Base-by-base conservation (phyloP, 2,888 invertebrate species). In the Drosophila atripex region DNA sequence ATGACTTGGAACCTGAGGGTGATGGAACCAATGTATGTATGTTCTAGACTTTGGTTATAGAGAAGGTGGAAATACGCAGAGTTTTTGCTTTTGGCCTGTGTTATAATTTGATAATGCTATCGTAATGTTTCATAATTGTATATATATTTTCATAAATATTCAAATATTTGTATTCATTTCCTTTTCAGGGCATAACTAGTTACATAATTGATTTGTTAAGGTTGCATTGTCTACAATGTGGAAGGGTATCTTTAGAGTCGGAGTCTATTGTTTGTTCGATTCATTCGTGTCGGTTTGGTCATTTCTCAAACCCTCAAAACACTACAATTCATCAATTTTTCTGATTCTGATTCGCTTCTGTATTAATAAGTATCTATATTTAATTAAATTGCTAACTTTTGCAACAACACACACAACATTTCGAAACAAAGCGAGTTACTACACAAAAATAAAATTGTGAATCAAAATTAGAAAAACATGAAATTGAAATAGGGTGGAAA, bases 331-430 rank as follows among this genome's bases (percentile, higher is more conserved):
- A 4, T 25, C 45, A 21, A 46, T 28, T 70, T 50, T 64, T 11
- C 43, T 30, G 52, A 45, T 63, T 45, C 32, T 35, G 32, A 5
- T 6, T 23, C 21, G 21, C 21, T 4, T 45, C 30, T 45, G 30
- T 50, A 16, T 41, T 16, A 43, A 25, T 28, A 43, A 16, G 35
- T 47, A 35, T 21, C 18, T 56, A 28, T 69, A 38, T 47, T 66
- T 25, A 46, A 18, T 64, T 57, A 59, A 58, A 58, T 77, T 66
- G 75, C 80, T 77, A 77, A 71, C 71, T 60, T 57, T 71, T 65
- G 54, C 66, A 54, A 77, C 80, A 75, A 80, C 80, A 73, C 63
- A 70, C 65, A 70, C 80, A 78, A 78, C 82, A 80, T 59, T 49
- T 59, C 75, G n/a, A 18, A 61, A 46, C 11, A 30, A 50, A 50